A percentile compares a stretch with the other conserved stretches of the same genome.
Evolutionary conservation across 1,140 invertebrate genomes (phyloP).

Genomic region (Sycobia sp.): DNA sequence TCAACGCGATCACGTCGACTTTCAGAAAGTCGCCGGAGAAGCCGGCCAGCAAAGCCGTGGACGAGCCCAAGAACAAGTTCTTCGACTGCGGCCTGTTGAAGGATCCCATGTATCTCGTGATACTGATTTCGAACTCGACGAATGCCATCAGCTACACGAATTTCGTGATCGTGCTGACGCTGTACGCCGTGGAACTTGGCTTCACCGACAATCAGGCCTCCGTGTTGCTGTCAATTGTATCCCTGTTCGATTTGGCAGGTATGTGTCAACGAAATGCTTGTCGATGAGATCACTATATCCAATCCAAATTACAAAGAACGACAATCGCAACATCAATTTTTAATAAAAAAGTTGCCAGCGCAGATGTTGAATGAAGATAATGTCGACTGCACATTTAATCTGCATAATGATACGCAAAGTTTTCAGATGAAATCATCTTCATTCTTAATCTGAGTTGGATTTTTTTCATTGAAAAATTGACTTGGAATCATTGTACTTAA

Average conservation of each 20-base stretch:
- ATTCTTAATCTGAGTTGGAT: too few relatives aligned
- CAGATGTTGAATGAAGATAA: too few relatives aligned
- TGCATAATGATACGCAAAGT: too few relatives aligned
- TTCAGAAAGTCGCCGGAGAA: slow-evolving; percentile 56
- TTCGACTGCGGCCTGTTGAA: slow-evolving; percentile 77
- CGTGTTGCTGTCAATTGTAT: slow-evolving; percentile 77
- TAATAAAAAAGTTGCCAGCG: too few relatives aligned
- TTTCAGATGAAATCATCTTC: too few relatives aligned
- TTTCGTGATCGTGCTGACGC: slow-evolving; percentile 79
- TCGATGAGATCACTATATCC: neutral
- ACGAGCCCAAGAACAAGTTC: slow-evolving; percentile 65
- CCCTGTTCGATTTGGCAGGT: slow-evolving; percentile 77
- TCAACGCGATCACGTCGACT: slow-evolving; percentile 70
- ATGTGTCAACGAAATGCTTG: slow-evolving; percentile 7
- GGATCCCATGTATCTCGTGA: slow-evolving; percentile 80
- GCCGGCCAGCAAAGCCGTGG: slow-evolving; percentile 40
- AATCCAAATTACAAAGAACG: too few relatives aligned
- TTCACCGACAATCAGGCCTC: slow-evolving; percentile 73
- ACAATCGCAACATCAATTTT: too few relatives aligned
- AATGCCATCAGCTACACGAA: slow-evolving; percentile 86
- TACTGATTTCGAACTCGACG: slow-evolving; percentile 81
- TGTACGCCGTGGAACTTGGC: slow-evolving; percentile 71
- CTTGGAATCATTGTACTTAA: too few relatives aligned
- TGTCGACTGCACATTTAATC: too few relatives aligned
- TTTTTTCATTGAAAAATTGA: too few relatives aligned